Conservation (phyloP, 1,140 invertebrate species). For the Probaryconus sp. region DNA sequence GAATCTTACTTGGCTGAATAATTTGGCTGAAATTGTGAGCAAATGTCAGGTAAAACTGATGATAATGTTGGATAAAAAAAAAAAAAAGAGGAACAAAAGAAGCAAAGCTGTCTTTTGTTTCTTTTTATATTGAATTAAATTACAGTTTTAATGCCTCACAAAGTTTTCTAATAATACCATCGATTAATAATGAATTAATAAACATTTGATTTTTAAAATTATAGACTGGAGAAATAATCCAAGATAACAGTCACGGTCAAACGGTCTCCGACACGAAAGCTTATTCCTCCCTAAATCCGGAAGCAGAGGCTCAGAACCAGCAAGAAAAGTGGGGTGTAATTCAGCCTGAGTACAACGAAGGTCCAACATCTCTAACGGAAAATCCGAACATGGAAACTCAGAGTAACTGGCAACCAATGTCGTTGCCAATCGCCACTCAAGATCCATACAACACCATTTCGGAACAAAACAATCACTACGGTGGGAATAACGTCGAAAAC, state of each 20-base stretch:
- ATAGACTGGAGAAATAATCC: slow-evolving; percentile 67
- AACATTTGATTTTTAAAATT: not conserved
- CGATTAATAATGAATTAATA: slow-evolving; percentile 1
- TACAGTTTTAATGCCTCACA: no score
- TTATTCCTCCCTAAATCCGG: slow-evolving; percentile 30
- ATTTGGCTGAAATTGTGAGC: slow-evolving; percentile 68
- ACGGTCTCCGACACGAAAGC: slow-evolving; percentile 24
- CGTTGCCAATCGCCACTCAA: slow-evolving; percentile 61
- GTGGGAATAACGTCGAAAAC: slow-evolving; percentile 53
- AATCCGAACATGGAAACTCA: slow-evolving; percentile 57
- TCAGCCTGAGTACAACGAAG: slow-evolving; percentile 64
- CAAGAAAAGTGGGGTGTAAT: slow-evolving; percentile 62
- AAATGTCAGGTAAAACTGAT: slow-evolving; percentile 70
- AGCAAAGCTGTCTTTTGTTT: no score
- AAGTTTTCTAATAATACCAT: no score
- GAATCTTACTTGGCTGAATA: slow-evolving; percentile 72
- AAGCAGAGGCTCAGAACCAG: slow-evolving; percentile 37
- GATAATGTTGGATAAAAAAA: slow-evolving; percentile 24
- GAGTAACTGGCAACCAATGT: slow-evolving; percentile 68
- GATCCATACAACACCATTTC: slow-evolving; percentile 56
- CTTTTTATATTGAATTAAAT: no score
- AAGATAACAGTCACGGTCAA: slow-evolving; percentile 51
- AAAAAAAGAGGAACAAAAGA: no score
- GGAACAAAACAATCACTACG: slow-evolving; percentile 62
- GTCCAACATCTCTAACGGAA: slow-evolving; percentile 66